These are phyloP conservation scores for Tokudaia tokunoshimensis DNA, from an alignment of 2,797 vertebrate genomes.

Conservation along the genomic window DNA sequence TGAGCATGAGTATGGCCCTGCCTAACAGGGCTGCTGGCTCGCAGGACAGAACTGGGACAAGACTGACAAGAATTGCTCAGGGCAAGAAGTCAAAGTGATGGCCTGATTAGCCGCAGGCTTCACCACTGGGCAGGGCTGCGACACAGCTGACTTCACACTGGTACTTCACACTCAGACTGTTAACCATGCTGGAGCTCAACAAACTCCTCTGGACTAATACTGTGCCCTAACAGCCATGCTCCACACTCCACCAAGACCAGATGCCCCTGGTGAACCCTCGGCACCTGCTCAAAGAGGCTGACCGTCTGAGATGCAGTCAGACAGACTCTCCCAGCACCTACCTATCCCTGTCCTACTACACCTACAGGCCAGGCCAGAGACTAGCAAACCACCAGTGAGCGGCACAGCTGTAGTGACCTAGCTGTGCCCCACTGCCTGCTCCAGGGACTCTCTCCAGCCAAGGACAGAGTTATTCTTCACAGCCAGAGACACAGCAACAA, in stretches of 20 bases:
- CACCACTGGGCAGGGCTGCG: not conserved
- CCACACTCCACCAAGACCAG: fast-evolving
- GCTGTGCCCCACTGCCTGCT: not conserved
- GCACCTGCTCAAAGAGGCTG: not conserved
- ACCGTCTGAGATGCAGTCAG: not conserved
- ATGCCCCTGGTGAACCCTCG: not conserved
- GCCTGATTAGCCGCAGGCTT: not conserved
- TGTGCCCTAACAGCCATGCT: not conserved
- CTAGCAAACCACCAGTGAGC: not conserved
- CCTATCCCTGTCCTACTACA: not conserved
- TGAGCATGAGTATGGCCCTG: not conserved
- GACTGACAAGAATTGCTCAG: not conserved
- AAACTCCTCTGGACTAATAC: not conserved
- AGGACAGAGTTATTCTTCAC: not conserved
- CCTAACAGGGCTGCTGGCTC: not conserved
- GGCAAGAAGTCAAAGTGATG: not conserved
- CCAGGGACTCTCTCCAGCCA: not conserved
- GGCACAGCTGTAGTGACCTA: not conserved
- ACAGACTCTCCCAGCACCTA: not conserved
- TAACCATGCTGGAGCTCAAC: fast-evolving
- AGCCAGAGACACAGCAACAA: not conserved
- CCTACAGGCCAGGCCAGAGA: not conserved
- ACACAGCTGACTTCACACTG: not conserved
- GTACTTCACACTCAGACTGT: not conserved
- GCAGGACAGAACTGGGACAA: not conserved